Conservation (phyloP, 1,140 invertebrate genomes). For the Heliothis subflexa region DNA sequence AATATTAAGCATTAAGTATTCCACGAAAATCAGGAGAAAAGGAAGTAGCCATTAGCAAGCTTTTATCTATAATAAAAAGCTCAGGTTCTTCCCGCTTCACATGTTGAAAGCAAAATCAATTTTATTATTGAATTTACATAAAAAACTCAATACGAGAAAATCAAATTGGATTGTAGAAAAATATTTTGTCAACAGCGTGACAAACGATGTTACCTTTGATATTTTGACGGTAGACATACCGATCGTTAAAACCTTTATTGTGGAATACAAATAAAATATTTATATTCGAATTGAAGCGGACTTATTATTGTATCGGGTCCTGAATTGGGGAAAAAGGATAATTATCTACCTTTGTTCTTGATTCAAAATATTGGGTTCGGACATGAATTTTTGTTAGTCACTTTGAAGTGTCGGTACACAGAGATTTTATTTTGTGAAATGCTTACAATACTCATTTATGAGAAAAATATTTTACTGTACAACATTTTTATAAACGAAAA, state of each 20-base stretch:
- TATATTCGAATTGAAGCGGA: background rate
- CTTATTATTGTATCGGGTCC: background rate
- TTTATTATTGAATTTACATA: background rate
- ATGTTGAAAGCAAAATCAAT: constrained; percentile 9
- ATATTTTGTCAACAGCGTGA: constrained; percentile 21
- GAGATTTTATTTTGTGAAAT: too few relatives aligned
- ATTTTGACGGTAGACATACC: constrained; percentile 5
- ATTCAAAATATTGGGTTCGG: background rate
- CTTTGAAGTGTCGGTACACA: too few relatives aligned
- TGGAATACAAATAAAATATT: constrained; percentile 9
- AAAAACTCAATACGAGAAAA: constrained; percentile 6
- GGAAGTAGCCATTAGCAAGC: background rate
- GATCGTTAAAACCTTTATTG: constrained; percentile 19
- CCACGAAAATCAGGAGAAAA: too few relatives aligned
- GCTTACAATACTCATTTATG: too few relatives aligned
- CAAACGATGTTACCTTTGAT: constrained; percentile 13
- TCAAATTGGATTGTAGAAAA: constrained; percentile 17
- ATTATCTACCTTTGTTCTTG: background rate
- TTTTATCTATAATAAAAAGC: background rate
- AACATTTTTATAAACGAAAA: background rate
- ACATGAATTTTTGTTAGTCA: too few relatives aligned
- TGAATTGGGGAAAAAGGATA: background rate
- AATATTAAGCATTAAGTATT: too few relatives aligned
- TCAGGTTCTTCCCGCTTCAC: background rate
- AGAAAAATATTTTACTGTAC: background rate